Conservation (phyloP, 2,113 vertebrate genomes). For the Muntiacus muntjak region DNA sequence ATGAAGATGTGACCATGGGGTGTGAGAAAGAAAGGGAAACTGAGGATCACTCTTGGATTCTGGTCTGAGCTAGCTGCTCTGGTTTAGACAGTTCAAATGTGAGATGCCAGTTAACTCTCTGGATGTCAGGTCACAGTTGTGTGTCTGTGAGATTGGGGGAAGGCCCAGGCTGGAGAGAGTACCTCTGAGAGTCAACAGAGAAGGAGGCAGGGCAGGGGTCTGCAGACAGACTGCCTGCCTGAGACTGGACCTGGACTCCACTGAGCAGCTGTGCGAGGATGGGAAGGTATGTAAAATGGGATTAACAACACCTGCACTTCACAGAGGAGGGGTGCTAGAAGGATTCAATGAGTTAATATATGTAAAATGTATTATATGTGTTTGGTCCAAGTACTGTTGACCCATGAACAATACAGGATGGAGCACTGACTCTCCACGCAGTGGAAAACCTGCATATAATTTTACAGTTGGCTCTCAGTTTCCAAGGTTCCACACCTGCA, state of each 20-base stretch:
- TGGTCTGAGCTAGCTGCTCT: not conserved
- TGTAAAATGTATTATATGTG: not conserved
- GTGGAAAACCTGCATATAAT: not conserved
- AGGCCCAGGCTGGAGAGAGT: not conserved
- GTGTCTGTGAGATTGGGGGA: not conserved
- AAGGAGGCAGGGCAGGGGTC: not conserved
- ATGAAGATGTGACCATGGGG: not conserved
- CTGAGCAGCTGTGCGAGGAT: not conserved
- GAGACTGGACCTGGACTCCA: not conserved
- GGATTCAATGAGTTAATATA: not conserved
- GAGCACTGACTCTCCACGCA: not conserved
- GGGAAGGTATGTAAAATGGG: not conserved
- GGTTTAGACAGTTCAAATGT: not conserved
- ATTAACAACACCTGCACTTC: not conserved
- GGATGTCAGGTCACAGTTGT: not conserved
- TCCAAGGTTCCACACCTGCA: not conserved
- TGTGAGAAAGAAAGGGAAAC: not conserved
- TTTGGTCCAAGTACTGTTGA: not conserved
- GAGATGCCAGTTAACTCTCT: not conserved
- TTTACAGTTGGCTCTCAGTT: not conserved
- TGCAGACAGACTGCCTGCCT: not conserved
- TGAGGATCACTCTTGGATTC: not conserved
- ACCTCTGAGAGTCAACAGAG: not conserved
- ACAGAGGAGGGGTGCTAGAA: not conserved
- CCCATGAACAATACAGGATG: not conserved